Percentiles rank a stretch among this genome's conserved stretches.
phyloP scores from a whole-genome alignment of 2,113 vertebrate species.

The Barnardius zonarius region DNA sequence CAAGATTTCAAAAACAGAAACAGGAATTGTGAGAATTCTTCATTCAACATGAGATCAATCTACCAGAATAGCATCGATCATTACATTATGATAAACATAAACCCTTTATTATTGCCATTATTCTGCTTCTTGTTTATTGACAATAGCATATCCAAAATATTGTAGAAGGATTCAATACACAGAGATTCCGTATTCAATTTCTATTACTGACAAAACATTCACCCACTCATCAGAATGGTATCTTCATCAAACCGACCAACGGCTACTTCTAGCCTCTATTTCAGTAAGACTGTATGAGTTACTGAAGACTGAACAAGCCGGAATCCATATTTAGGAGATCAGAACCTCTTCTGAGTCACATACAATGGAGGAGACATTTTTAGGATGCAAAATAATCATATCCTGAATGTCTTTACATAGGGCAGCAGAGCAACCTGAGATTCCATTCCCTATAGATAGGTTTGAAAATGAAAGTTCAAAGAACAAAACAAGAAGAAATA shows the following conservation, averaged over 20 bases:
- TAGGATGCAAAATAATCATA: neutral
- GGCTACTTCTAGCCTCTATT: neutral
- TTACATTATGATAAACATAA: neutral
- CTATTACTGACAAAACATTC: neutral
- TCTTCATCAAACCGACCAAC: neutral
- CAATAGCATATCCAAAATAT: neutral
- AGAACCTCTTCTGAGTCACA: neutral
- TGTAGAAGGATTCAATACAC: neutral
- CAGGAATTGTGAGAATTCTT: neutral
- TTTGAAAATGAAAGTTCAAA: neutral
- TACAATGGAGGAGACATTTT: neutral
- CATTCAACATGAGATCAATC: neutral
- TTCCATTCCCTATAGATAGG: neutral
- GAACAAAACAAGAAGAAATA: neutral
- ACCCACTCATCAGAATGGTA: neutral
- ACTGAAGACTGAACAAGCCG: neutral
- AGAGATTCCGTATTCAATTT: neutral
- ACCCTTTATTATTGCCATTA: neutral
- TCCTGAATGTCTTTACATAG: neutral
- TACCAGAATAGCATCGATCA: neutral
- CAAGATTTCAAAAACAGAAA: neutral
- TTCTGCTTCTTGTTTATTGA: neutral
- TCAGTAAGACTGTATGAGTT: neutral
- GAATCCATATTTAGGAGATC: neutral
- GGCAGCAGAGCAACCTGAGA: neutral